phyloP scores from a whole-genome alignment of 2,797 vertebrate genomes.

The Danio jaintianensis region DNA sequence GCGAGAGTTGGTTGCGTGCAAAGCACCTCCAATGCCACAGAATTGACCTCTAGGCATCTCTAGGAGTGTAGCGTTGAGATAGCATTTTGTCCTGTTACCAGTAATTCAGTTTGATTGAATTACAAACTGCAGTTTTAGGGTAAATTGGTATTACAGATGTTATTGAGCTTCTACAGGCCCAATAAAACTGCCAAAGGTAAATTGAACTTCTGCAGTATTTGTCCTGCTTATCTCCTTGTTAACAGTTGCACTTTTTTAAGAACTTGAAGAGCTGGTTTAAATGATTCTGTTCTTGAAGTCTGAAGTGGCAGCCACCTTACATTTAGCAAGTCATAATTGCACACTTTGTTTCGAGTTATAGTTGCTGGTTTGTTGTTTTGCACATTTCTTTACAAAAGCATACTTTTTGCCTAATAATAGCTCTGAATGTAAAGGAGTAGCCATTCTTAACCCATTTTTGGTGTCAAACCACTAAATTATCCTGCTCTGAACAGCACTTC shows the following conservation, averaged over 20 bases:
- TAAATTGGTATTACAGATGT: too few species aligned
- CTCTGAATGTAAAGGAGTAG: neutral
- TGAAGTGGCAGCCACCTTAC: conserved; percentile 3
- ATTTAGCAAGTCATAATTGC: neutral
- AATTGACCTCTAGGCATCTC: conserved; percentile 57
- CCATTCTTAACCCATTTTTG: neutral
- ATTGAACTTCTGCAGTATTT: neutral
- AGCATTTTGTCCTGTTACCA: neutral
- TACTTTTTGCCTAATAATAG: conserved; percentile 25
- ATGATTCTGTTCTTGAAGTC: conserved; percentile 4
- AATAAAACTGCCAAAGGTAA: neutral
- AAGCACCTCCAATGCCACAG: conserved; percentile 64
- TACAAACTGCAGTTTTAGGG: too few species aligned
- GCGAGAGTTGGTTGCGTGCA: conserved; percentile 60
- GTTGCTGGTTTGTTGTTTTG: conserved; percentile 16
- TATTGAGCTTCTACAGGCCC: neutral
- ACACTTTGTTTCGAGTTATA: conserved; percentile 6
- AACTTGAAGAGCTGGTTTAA: conserved; percentile 11
- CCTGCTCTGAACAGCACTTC: neutral
- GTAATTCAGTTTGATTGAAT: neutral
- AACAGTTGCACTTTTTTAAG: neutral
- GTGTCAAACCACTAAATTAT: neutral
- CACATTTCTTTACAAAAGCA: neutral
- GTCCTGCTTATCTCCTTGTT: neutral
- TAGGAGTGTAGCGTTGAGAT: neutral